A percentile compares a stretch with the other conserved stretches of the same genome.
Conservation (phyloP, 2,888 invertebrate genomes). For the Latrodectus elegans region DNA sequence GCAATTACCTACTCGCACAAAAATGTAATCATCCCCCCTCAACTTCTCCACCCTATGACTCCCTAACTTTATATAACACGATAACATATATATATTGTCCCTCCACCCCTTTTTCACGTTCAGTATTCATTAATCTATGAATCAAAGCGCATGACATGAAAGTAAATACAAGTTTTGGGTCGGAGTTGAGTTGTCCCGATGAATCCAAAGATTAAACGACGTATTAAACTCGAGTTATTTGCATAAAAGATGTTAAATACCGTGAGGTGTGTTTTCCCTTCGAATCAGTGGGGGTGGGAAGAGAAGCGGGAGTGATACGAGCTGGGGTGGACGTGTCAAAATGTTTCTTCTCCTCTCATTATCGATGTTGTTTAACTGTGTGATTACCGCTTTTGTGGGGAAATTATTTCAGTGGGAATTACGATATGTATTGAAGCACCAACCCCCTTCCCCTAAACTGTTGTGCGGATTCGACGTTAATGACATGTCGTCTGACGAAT, state of each 20-base stretch:
- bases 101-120: constrained; percentile 6
- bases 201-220: constrained; percentile 34
- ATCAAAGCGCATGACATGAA: constrained; percentile 40
- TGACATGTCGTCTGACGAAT: too few relatives aligned
- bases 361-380: neutral
- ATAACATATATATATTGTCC: constrained; percentile 37
- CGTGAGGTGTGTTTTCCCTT: constrained; percentile 13
- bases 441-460: too few relatives aligned
- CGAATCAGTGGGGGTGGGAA: neutral
- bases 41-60: constrained; percentile 1
- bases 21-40: constrained; percentile 3
- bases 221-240: constrained; percentile 36
- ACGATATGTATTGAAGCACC: neutral
- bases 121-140: constrained; percentile 49
- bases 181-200: neutral
- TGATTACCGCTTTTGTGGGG: constrained; percentile 2
- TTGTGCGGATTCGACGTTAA: too few relatives aligned
- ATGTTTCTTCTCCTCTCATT: constrained; percentile 2
- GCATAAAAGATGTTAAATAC: constrained; percentile 34
- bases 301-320: neutral
- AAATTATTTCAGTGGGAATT: neutral
- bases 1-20: constrained; percentile 37
- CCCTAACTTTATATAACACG: constrained; percentile 46
- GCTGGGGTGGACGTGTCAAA: neutral
- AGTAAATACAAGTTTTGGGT: constrained; percentile 26